Evolutionary conservation across 2,888 invertebrate species (phyloP).

Genomic region (Athalia circularis): DNA sequence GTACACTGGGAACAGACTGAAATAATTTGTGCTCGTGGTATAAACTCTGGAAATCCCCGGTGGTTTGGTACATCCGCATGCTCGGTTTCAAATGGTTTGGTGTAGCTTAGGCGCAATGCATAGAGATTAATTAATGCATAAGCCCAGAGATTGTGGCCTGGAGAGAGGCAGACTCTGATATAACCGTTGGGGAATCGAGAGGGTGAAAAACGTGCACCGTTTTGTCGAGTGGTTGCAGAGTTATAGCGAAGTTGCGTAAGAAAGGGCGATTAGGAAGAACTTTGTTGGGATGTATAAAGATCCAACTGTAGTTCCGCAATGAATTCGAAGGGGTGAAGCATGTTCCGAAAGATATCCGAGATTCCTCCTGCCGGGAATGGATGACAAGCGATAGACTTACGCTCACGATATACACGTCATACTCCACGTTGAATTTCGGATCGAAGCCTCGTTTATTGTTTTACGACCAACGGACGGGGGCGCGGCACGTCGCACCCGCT

Average conservation of each 20-base stretch:
- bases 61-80: background rate
- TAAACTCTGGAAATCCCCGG: background rate
- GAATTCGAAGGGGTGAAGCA: no score
- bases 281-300: no score
- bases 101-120: constrained; percentile 26
- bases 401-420: background rate
- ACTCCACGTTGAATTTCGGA: constrained; percentile 28
- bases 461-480: constrained; percentile 1
- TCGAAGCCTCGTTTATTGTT: constrained; percentile 32
- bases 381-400: constrained; percentile 13
- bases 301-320: no score
- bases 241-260: background rate
- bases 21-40: no score
- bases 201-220: constrained; percentile 11
- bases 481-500: constrained; percentile 28
- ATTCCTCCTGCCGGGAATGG: no score
- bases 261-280: no score
- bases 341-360: no score
- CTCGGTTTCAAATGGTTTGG: background rate
- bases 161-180: no score
- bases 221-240: constrained; percentile 23
- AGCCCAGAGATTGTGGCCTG: background rate
- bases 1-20: no score
- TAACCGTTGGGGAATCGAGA: background rate
- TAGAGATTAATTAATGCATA: constrained; percentile 43